phyloP scores from a whole-genome alignment of 2,888 invertebrate genomes.

The Anagyrus pseudococci region DNA sequence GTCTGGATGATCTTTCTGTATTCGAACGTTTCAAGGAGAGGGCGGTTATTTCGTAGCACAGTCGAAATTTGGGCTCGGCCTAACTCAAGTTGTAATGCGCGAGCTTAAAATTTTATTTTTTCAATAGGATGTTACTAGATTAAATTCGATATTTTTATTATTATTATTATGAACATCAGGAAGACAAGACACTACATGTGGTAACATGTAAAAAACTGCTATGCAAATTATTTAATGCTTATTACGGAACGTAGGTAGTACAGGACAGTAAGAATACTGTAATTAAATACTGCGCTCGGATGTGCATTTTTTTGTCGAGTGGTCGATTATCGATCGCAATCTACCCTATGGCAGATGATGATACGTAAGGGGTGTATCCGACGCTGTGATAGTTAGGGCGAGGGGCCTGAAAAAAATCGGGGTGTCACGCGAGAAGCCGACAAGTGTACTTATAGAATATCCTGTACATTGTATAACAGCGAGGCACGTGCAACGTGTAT shows the following conservation, averaged over 20 bases:
- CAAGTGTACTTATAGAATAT: too few relatives aligned
- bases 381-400: constrained; percentile 10
- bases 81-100: too few relatives aligned
- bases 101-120: too few relatives aligned
- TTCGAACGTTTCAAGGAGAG: too few relatives aligned
- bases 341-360: constrained; percentile 22
- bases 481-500: constrained; percentile 10
- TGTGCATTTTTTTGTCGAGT: constrained; percentile 31
- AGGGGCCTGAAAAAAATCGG: constrained; percentile 12
- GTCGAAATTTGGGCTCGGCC: too few relatives aligned
- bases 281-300: constrained; percentile 13
- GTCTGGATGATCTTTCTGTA: too few relatives aligned
- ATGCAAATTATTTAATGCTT: background rate
- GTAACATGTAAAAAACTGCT: too few relatives aligned
- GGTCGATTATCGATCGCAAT: constrained; percentile 35
- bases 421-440: constrained; percentile 31
- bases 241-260: background rate
- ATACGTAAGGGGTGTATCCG: constrained; percentile 14
- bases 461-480: constrained; percentile 1
- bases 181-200: too few relatives aligned
- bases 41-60: too few relatives aligned
- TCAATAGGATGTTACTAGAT: too few relatives aligned
- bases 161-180: too few relatives aligned
- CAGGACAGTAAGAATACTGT: background rate
- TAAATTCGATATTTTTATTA: too few relatives aligned